Evolutionary conservation across 2,888 invertebrate genomes (phyloP).

Genomic region (Abscondita cerata): DNA sequence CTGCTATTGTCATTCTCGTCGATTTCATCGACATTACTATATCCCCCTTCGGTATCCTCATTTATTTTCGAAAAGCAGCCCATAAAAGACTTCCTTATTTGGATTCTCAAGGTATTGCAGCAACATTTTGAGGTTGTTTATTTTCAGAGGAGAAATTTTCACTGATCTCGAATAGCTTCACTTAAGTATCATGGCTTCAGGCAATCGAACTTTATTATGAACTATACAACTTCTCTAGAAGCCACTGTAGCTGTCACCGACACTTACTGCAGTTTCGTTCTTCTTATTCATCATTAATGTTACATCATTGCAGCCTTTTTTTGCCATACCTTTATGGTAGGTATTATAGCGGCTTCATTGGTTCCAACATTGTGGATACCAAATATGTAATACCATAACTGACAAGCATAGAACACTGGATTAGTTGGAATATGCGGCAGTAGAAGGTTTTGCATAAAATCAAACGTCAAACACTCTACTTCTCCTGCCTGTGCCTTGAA

Average conservation of each 20-base stretch:
- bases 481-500: conserved; percentile 17
- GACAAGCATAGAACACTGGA: conserved; percentile 33
- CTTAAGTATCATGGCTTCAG: background rate
- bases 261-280: background rate
- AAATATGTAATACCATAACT: conserved; percentile 36
- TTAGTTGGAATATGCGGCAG: conserved; percentile 32
- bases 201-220: background rate
- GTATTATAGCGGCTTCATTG: conserved; percentile 29
- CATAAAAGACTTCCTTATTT: too few species aligned
- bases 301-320: too few species aligned
- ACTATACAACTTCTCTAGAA: background rate
- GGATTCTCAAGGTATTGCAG: too few species aligned
- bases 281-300: background rate
- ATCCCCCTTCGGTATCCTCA: too few species aligned
- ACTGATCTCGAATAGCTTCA: background rate
- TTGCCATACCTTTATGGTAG: conserved; percentile 18
- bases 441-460: conserved; percentile 37
- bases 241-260: background rate
- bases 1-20: too few species aligned
- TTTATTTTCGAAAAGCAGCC: too few species aligned
- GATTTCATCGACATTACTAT: too few species aligned
- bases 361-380: conserved; percentile 33
- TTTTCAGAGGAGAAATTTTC: background rate
- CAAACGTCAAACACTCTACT: conserved; percentile 27
- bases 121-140: background rate